Conservation (phyloP, 1,140 invertebrate genomes). For the Drosophila ohnishii region DNA sequence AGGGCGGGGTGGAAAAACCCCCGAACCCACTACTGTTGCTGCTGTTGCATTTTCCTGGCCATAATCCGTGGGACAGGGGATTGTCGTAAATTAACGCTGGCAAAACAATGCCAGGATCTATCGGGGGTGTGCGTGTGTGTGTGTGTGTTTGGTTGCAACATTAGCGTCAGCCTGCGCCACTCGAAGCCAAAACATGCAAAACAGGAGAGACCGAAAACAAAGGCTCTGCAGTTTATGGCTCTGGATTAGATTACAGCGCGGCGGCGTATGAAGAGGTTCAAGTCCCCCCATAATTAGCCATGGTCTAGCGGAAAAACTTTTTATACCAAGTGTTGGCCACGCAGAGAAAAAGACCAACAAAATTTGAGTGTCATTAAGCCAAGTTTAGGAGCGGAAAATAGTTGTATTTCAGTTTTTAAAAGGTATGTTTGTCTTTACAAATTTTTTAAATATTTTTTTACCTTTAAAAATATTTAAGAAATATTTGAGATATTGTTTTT, state of each 20-base stretch:
- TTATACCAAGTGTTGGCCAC: not conserved
- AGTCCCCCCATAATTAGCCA: constrained; percentile 47
- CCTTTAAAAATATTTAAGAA: too few relatives aligned
- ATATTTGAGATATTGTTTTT: too few relatives aligned
- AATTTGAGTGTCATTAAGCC: constrained; percentile 5
- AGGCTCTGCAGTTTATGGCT: constrained; percentile 74
- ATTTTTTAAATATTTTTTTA: too few relatives aligned
- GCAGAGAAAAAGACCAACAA: not conserved
- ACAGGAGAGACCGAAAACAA: constrained; percentile 55
- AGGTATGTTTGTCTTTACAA: not conserved
- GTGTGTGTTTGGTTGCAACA: constrained; percentile 45
- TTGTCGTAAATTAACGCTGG: constrained; percentile 77
- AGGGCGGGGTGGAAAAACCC: constrained; percentile 7
- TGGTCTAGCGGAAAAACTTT: constrained; percentile 30
- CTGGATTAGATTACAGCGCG: constrained; percentile 50
- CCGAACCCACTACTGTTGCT: constrained; percentile 1
- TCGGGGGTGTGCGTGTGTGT: constrained; percentile 21
- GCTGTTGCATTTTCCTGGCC: constrained; percentile 56
- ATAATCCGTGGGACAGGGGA: constrained; percentile 65
- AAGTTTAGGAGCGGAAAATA: not conserved
- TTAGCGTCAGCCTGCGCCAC: constrained; percentile 60
- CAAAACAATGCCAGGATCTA: constrained; percentile 27
- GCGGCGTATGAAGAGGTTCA: constrained; percentile 32
- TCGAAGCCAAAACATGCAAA: constrained; percentile 66
- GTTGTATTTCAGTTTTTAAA: not conserved